A percentile compares a stretch with the other conserved stretches of the same genome.
These are phyloP conservation scores for Achlya flavicornis DNA, from an alignment of 2,888 invertebrate species.

Conservation along the genomic window DNA sequence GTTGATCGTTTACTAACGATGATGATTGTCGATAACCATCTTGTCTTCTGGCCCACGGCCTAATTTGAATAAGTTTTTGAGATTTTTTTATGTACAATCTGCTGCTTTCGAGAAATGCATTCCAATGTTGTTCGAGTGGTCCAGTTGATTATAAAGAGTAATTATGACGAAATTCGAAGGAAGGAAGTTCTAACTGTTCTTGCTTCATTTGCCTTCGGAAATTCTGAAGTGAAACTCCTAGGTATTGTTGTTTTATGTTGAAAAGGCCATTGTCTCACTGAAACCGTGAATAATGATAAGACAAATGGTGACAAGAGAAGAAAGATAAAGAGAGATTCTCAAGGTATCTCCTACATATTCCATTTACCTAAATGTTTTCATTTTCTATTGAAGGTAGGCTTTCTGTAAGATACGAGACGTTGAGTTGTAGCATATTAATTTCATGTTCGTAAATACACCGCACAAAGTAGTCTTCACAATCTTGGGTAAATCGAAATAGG, in stretches of 20 bases:
- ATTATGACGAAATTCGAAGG: too few relatives aligned
- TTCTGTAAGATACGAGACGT: too few relatives aligned
- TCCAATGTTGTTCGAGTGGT: too few relatives aligned
- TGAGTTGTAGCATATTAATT: background rate
- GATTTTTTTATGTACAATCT: too few relatives aligned
- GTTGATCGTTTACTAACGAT: too few relatives aligned
- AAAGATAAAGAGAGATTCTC: background rate
- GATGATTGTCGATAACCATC: too few relatives aligned
- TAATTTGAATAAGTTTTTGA: too few relatives aligned
- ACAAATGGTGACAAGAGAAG: background rate
- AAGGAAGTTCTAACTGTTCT: too few relatives aligned
- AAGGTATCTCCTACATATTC: background rate
- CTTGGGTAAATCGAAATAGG: conserved; percentile 34
- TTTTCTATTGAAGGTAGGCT: background rate
- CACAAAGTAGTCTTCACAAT: conserved; percentile 30
- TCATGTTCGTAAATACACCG: conserved; percentile 16
- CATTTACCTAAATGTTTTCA: background rate
- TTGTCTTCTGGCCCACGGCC: too few relatives aligned
- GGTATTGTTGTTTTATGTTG: background rate
- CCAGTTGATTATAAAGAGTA: too few relatives aligned
- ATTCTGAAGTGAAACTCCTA: background rate
- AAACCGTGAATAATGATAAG: background rate
- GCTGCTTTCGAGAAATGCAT: too few relatives aligned
- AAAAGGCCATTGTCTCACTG: background rate
- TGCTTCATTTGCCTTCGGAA: background rate